Evolutionary conservation across 2,797 vertebrate species (phyloP).

Genomic region (Furcifer pardalis): DNA sequence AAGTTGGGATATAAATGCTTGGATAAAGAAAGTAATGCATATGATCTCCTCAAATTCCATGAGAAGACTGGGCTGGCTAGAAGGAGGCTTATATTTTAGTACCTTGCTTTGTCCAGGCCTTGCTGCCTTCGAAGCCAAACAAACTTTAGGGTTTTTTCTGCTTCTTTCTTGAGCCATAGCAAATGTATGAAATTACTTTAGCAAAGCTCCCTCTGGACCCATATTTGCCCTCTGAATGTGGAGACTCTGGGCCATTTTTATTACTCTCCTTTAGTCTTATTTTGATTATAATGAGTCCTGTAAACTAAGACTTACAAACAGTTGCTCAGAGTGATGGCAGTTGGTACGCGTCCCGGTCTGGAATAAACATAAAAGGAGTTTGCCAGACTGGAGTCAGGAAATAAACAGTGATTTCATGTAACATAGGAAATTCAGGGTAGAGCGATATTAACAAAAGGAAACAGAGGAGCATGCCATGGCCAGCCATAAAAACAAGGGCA

Average conservation of each 20-base stretch:
- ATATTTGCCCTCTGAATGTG: constrained; percentile 33
- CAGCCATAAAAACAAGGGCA: constrained; percentile 6
- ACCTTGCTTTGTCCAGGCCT: constrained; percentile 13
- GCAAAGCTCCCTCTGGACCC: constrained; percentile 22
- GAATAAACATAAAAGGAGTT: constrained; percentile 31
- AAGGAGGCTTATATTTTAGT: constrained; percentile 7
- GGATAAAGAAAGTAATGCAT: not conserved
- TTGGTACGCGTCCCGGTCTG: constrained; percentile 12
- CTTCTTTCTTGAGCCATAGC: not conserved
- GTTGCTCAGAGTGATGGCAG: constrained; percentile 14
- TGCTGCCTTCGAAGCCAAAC: not conserved
- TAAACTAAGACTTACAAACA: constrained; percentile 40
- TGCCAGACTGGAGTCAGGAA: constrained; percentile 30
- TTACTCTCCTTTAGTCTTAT: constrained; percentile 34
- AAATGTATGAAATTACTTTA: constrained; percentile 32
- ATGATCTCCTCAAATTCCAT: not conserved
- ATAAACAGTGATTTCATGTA: constrained; percentile 25
- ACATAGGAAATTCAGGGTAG: constrained; percentile 15
- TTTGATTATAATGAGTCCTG: constrained; percentile 38
- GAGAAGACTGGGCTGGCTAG: not conserved
- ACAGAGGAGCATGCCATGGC: not conserved
- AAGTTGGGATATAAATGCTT: not conserved
- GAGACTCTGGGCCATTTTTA: constrained; percentile 24
- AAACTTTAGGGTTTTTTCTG: not conserved
- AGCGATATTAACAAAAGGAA: constrained; percentile 13